phyloP scores from a whole-genome alignment of 2,888 invertebrate species.

The Tipula lateralis region DNA sequence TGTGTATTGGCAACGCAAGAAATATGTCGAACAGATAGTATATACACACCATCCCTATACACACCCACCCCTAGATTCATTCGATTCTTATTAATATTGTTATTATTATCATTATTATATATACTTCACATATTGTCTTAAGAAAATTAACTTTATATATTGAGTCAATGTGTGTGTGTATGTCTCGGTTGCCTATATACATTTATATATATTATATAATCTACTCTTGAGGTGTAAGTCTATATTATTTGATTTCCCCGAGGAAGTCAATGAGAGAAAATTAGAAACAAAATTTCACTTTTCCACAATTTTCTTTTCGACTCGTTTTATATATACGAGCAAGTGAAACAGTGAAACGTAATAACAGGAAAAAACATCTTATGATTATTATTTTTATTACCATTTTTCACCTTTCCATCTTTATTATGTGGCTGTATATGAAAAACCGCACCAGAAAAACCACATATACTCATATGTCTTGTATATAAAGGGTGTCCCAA shows the following conservation, averaged over 20 bases:
- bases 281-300: conserved; percentile 19
- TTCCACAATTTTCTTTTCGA: background rate
- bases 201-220: too few species aligned
- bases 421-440: background rate
- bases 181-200: background rate
- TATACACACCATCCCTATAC: too few species aligned
- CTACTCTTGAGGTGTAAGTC: background rate
- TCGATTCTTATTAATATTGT: background rate
- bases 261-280: background rate
- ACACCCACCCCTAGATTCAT: too few species aligned
- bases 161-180: background rate
- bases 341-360: background rate
- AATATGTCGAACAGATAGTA: background rate
- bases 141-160: background rate
- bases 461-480: background rate
- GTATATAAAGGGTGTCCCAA: too few species aligned
- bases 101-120: background rate
- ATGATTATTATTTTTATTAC: conserved; percentile 11
- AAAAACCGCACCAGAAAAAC: background rate
- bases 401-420: conserved; percentile 11
- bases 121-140: background rate
- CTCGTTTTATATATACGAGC: background rate
- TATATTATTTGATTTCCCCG: background rate
- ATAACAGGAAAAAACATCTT: conserved; percentile 2
- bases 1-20: background rate